Conservation (phyloP, 2,113 vertebrate species). For the Kobus ellipsiprymnus region DNA sequence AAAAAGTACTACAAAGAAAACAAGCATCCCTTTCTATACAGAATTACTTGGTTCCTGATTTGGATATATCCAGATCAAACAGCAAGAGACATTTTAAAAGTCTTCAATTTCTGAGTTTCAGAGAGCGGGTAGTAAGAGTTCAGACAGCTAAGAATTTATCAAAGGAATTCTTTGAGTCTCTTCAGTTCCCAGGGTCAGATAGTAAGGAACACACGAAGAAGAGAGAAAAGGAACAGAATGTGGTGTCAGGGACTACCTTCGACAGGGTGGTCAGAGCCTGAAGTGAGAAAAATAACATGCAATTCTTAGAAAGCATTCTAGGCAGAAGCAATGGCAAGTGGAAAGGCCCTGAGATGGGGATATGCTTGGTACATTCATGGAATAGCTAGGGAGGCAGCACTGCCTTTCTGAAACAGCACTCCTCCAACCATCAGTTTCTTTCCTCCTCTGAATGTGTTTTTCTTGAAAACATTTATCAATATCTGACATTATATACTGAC, state of each 20-base stretch:
- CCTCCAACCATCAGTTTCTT: neutral
- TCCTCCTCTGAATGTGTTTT: neutral
- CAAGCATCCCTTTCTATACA: neutral
- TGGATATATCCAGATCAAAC: neutral
- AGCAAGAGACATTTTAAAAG: neutral
- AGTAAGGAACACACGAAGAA: neutral
- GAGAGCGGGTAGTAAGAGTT: neutral
- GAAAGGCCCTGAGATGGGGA: neutral
- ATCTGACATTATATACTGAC: neutral
- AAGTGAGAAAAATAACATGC: neutral
- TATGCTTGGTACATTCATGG: neutral
- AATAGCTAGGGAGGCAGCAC: neutral
- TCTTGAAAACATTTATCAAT: neutral
- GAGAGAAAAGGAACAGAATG: neutral
- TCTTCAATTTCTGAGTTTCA: neutral
- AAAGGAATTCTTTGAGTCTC: neutral
- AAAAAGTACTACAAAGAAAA: neutral
- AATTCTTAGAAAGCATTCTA: neutral
- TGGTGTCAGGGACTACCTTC: neutral
- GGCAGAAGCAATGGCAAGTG: neutral
- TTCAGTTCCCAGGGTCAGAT: neutral
- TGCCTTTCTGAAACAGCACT: neutral
- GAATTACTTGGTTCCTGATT: constrained; percentile 14
- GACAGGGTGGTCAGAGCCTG: neutral
- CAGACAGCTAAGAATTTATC: neutral